Evolutionary conservation across 1,140 invertebrate species (phyloP).

Genomic region (Micrasema longulum): DNA sequence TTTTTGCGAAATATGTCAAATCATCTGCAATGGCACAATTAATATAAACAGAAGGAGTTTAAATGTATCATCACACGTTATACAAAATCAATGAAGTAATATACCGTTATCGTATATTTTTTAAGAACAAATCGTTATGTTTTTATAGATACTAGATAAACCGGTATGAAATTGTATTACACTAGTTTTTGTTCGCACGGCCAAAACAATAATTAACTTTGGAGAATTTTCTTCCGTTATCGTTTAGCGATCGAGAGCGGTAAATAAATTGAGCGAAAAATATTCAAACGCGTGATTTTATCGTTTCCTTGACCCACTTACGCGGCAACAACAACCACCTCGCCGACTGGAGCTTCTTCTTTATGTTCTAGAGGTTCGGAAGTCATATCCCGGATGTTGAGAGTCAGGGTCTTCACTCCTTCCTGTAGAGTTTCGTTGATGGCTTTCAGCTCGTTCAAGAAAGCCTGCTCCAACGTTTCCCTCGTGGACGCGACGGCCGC

Average conservation of each 20-base stretch:
- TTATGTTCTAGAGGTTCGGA: background rate
- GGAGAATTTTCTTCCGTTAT: slow-evolving; percentile 17
- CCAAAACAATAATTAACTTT: background rate
- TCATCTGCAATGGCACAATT: too few relatives aligned
- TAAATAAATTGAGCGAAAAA: slow-evolving; percentile 12
- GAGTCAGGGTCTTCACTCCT: slow-evolving; percentile 45
- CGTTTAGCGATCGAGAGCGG: background rate
- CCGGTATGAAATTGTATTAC: background rate
- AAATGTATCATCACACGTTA: too few relatives aligned
- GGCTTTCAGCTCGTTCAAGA: slow-evolving; percentile 26
- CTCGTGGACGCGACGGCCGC: background rate
- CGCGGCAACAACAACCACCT: slow-evolving; percentile 7
- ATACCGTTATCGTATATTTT: too few relatives aligned
- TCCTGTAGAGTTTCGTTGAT: slow-evolving; percentile 43
- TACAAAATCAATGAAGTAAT: too few relatives aligned
- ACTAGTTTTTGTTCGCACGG: slow-evolving; percentile 3
- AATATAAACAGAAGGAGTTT: too few relatives aligned
- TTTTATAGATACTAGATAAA: background rate
- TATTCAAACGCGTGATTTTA: slow-evolving; percentile 6
- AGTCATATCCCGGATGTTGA: background rate
- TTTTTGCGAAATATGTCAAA: too few relatives aligned
- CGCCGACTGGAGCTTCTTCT: background rate
- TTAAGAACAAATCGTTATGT: too few relatives aligned
- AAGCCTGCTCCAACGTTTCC: slow-evolving; percentile 18
- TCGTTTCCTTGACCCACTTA: slow-evolving; percentile 2